Evolutionary conservation across 2,113 vertebrate genomes (phyloP).

Genomic region (Oxyruncus cristatus): DNA sequence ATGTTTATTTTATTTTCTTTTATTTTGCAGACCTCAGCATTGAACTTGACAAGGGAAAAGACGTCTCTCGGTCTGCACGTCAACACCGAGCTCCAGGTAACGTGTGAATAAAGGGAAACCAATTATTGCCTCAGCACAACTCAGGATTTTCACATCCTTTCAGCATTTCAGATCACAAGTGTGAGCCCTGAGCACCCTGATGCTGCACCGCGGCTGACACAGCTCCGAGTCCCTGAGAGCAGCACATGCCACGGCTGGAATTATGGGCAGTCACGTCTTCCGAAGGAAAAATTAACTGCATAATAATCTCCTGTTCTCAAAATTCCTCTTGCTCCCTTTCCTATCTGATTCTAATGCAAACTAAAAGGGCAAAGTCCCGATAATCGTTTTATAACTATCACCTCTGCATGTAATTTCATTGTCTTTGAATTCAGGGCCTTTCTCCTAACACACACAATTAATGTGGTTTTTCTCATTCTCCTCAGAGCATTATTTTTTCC

Average conservation of each 20-base stretch:
- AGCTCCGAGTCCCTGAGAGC: neutral
- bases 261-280: neutral
- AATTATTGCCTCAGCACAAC: neutral
- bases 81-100: neutral
- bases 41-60: neutral
- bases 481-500: neutral
- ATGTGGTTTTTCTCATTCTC: neutral
- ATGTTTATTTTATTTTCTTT: neutral
- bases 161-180: neutral
- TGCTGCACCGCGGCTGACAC: rapidly evolving
- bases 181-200: neutral
- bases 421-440: neutral
- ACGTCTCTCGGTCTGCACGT: neutral
- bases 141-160: neutral
- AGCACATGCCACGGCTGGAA: rapidly evolving
- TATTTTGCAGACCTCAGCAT: neutral
- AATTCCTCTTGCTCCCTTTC: neutral
- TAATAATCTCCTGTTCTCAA: neutral
- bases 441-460: neutral
- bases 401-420: neutral
- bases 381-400: neutral
- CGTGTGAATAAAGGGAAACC: neutral
- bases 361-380: neutral
- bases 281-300: neutral
- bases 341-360: neutral